Base-by-base conservation (phyloP, 2,888 invertebrate genomes). In the Galerucella calmariensis region DNA sequence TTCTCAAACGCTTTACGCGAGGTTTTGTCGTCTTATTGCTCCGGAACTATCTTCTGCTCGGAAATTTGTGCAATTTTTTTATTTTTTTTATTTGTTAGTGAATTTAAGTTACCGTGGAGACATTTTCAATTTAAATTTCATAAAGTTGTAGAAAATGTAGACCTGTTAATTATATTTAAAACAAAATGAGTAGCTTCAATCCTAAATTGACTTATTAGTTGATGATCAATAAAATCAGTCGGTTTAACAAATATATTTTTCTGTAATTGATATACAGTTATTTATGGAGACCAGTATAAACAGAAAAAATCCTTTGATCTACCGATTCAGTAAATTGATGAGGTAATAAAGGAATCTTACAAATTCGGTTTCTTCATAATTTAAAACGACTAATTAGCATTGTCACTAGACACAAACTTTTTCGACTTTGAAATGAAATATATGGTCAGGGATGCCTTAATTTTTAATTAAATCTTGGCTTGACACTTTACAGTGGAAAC, bases 391-490 rank as follows among this genome's bases (percentile, higher is more conserved):
- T 69, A 69, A 69, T 69, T 69, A 69, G 59, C 62, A 51, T 16
- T 62, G 51, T 62, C 62, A 27, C 62, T 61, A 69, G 51, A 48
- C 69, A 44, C 59, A 20, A 69, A 69, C 61, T 51, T 61, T 59
- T 14, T 48, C 48, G 27, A 35, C 69, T 69, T 69, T 69, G 62
- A 69, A 62, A 69, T 62, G 24, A 62, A 69, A 69, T 69, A 69
- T 62, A 62, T 51, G 9, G 51, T 11, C 27, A 11, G 69, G n/a
- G 11, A 66, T 27, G 69, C 69, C 46, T 69, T 51, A 16, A 62
- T 69, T 69, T 69, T 62, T 69, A 69, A 69, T 69, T 69, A 61
- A 69, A 62, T 51, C 51, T 69, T 69, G 62, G 69, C 69, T 51
- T 24, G 69, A 27, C 48, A 35, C 14, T 69, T 41, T 63, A 48